A percentile compares a stretch with the other conserved stretches of the same genome.
phyloP scores from a whole-genome alignment of 2,888 invertebrate genomes.

The Endomychus coccineus region DNA sequence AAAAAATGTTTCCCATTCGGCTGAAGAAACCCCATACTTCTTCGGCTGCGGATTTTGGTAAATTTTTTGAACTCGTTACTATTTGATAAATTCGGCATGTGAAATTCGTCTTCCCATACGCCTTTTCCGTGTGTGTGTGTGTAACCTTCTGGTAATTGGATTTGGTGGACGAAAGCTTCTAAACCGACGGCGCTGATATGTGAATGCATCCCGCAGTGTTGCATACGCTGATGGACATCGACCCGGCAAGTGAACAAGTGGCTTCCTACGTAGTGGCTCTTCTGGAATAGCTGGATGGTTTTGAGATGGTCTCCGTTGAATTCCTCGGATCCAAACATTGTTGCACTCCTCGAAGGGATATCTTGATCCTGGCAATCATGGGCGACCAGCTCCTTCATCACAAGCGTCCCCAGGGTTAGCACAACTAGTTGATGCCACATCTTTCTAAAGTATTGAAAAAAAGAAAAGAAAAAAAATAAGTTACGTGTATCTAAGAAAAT shows the following conservation, averaged over 20 bases:
- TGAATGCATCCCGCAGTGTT: conserved; percentile 6
- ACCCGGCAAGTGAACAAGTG: conserved; percentile 6
- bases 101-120: no score
- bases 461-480: no score
- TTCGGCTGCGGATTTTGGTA: no score
- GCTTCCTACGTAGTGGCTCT: neutral
- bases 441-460: no score
- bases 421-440: neutral
- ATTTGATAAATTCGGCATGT: no score
- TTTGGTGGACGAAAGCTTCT: neutral
- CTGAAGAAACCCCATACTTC: no score
- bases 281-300: conserved; percentile 1
- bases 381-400: conserved; percentile 1
- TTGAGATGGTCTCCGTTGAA: neutral
- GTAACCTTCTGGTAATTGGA: no score
- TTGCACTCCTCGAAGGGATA: conserved; percentile 3
- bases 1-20: no score
- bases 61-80: no score
- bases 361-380: conserved; percentile 6
- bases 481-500: no score
- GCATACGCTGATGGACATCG: conserved; percentile 1
- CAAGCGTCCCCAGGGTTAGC: neutral
- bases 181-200: conserved; percentile 7
- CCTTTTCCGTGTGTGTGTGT: no score
- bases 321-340: conserved; percentile 1